A percentile compares a stretch with the other conserved stretches of the same genome.
Conservation (phyloP, 2,113 vertebrate genomes). For the Hydropotes inermis region DNA sequence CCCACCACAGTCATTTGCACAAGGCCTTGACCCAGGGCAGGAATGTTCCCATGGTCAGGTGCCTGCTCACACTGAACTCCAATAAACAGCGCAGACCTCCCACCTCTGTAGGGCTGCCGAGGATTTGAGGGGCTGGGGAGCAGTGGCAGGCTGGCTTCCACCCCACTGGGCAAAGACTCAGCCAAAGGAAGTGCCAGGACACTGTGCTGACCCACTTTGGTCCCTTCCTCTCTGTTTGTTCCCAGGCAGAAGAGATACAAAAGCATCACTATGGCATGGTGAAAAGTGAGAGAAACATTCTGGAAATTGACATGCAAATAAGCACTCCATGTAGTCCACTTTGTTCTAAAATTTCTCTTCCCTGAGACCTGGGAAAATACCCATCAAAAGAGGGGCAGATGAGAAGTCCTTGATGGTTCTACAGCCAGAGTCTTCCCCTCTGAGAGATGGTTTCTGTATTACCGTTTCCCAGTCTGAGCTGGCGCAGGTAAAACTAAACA, state of each 20-base stretch:
- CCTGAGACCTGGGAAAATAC: conserved; percentile 48
- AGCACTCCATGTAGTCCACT: conserved; percentile 62
- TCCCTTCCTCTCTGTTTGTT: conserved; percentile 72
- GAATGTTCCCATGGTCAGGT: conserved; percentile 71
- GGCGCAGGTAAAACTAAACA: conserved; percentile 23
- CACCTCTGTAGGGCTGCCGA: conserved; percentile 40
- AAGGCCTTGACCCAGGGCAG: conserved; percentile 26
- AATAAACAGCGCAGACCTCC: conserved; percentile 60
- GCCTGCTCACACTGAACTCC: conserved; percentile 34
- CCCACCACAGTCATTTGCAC: not conserved
- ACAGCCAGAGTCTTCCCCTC: not conserved
- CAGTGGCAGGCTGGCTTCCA: conserved; percentile 53
- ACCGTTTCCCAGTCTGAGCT: not conserved
- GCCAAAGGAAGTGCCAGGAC: conserved; percentile 70
- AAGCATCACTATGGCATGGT: conserved; percentile 71
- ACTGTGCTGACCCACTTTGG: conserved; percentile 70
- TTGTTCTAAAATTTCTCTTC: conserved; percentile 68
- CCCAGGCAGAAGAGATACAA: conserved; percentile 70
- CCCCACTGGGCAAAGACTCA: conserved; percentile 51
- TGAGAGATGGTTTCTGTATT: conserved; percentile 23
- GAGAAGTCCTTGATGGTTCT: conserved; percentile 33
- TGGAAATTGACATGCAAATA: conserved; percentile 75
- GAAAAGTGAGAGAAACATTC: conserved; percentile 70
- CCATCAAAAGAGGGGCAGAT: conserved; percentile 44
- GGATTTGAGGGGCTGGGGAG: not conserved